Base-by-base conservation (phyloP, 2,888 invertebrate species). In the Clusia tigrina region DNA sequence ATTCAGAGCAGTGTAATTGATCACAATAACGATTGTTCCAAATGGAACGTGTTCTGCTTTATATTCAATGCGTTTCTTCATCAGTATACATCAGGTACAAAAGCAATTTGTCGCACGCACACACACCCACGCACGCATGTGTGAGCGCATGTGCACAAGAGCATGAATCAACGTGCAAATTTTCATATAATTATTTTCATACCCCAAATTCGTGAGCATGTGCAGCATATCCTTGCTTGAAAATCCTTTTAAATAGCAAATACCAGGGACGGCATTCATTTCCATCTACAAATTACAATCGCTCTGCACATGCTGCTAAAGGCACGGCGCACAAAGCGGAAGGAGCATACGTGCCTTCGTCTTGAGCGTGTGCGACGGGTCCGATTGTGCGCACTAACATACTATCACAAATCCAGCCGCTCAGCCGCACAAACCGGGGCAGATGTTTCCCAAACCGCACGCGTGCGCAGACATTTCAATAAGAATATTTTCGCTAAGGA, bases 361-460 rank as follows among this genome's bases (percentile, higher is more conserved):
- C 58, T 62, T 60, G 46, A 62, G 55, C 56, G 60, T 56, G 52
- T 48, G 32, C 53, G 12, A 42, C 3, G 42, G n/a, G 3, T 12
- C 42, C 10, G 54, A 56, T 61, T 62, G 59, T 51, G 25, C 20
- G 53, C 46, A 58, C 26, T 32, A 32, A 32, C 32, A 32, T 12
- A 9, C 6, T 9, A 32, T 12, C 6, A 42, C 42, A 42, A n/a
- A 42, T 3, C 24, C 18, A 52, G 54, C 23, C n/a, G n/a, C n/a
- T n/a, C n/a, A n/a, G n/a, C n/a, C n/a, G n/a, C n/a, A n/a, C 52
- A 59, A 32, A 67, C 67, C 67, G 67, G 65, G 57, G 67, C 67
- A 67, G 67, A 67, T 67, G 67, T 67, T 65, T 58, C 48, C 63
- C 26, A 65, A 67, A 65, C 67, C 67, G 64, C 67, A 67, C 65